Evolutionary conservation across 2,797 vertebrate genomes (phyloP).

Genomic region (Enteromius fasciolatus): DNA sequence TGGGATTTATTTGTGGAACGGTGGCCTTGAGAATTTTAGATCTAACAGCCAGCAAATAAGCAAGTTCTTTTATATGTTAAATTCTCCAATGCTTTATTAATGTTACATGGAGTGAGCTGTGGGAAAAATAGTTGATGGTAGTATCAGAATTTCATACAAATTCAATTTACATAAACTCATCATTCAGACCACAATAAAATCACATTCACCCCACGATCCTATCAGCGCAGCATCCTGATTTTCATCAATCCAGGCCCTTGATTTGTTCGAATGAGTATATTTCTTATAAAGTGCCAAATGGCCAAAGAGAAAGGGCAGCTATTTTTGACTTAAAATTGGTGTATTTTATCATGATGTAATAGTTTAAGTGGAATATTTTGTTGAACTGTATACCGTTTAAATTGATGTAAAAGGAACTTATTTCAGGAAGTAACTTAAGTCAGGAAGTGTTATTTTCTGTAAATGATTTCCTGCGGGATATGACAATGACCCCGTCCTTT

Average conservation of each 20-base stretch:
- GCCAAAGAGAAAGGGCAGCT: constrained; percentile 35
- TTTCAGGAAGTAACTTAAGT: neutral
- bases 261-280: neutral
- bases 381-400: neutral
- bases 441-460: neutral
- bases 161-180: neutral
- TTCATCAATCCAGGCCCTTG: constrained; percentile 1
- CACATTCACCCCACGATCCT: neutral
- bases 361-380: neutral
- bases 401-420: neutral
- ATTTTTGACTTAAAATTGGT: constrained; percentile 30
- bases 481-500: neutral
- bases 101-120: neutral
- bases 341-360: constrained; percentile 10
- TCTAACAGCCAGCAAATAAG: neutral
- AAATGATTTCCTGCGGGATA: neutral
- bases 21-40: neutral
- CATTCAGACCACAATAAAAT: neutral
- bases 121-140: neutral
- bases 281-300: constrained; percentile 29
- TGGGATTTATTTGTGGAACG: neutral
- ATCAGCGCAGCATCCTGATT: neutral
- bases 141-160: neutral
- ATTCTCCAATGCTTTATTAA: neutral
- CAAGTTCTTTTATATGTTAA: neutral